Base-by-base conservation (phyloP, 2,797 vertebrate species). In the Tragopan temminckii region DNA sequence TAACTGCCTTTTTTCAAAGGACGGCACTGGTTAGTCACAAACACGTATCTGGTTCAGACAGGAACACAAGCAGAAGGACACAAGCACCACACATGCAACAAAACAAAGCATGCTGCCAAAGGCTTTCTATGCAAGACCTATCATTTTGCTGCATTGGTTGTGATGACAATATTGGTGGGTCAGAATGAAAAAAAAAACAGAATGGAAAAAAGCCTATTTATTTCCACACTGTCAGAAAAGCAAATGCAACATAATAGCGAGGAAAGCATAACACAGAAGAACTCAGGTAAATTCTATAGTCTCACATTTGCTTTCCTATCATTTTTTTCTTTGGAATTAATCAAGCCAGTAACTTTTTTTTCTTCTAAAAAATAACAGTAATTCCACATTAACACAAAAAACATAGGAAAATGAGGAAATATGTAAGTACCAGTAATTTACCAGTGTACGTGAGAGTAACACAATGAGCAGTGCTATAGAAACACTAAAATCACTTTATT, bases 401-500 rank as follows among this genome's bases (percentile, higher is more conserved):
- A 80, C 29, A 75, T 0, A 88, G 11, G 17, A 86, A 86, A 84
- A 90, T 27, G 9, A 90, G 14, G 79, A 93, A 90, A 92, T 67
- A 88, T 17, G 6, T 63, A 90, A 85, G 67, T 29, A 63, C 46
- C 7, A 27, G 69, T 75, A 57, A 93, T 89, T 90, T 84, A 88
- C 55, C 10, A 75, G 16, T 38, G 78, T 11, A 75, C 24, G 63
- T 38, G 81, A 90, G n/a, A 61, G 13, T 72, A 84, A 86, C 6
- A 12, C 55, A 88, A 92, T 76, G 36, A 89, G 70, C 17, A 83
- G 71, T 53, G 70, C 57, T 68, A 64, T 1, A 2, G 70, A 38
- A 90, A 75, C 92, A 88, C 46, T 76, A 88, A 83, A 92, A 91
- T 38, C 20, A 1, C 64, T 89, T 94, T 85, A 83, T 90, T 85